Conservation (phyloP, 2,888 invertebrate species). For the Exephanes ischioxanthus region DNA sequence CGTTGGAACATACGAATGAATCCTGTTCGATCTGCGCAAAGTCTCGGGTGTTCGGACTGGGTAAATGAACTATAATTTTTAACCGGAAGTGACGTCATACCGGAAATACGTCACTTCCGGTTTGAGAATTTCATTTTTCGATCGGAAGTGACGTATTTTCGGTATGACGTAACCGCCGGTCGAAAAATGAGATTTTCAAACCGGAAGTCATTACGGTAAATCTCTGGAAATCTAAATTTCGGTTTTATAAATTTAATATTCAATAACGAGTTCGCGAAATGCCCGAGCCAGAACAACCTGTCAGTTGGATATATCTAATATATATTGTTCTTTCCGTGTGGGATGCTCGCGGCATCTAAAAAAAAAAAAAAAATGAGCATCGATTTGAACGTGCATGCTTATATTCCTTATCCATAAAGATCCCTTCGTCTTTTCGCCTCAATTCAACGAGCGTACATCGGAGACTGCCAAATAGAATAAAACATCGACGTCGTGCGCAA, state of each 20-base stretch:
- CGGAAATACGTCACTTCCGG: background rate
- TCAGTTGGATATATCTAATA: too few relatives aligned
- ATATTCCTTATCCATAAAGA: background rate
- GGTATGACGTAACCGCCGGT: background rate
- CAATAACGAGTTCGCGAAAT: too few relatives aligned
- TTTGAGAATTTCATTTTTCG: background rate
- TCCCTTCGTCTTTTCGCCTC: background rate
- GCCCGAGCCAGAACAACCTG: too few relatives aligned
- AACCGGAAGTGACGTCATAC: background rate
- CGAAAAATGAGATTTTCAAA: too few relatives aligned
- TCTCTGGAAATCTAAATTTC: too few relatives aligned
- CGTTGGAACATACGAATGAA: background rate
- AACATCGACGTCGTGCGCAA: conserved; percentile 3
- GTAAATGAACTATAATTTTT: background rate
- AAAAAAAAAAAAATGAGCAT: background rate
- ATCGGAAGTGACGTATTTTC: background rate
- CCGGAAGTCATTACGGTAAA: too few relatives aligned
- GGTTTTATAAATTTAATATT: too few relatives aligned
- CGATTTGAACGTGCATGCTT: background rate
- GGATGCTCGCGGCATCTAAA: background rate
- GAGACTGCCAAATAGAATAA: background rate
- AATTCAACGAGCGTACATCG: background rate
- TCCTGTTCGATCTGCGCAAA: background rate
- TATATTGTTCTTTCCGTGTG: background rate
- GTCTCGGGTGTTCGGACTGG: background rate